Base-by-base conservation (phyloP, 2,888 invertebrate species). In the Pollenia angustigena region DNA sequence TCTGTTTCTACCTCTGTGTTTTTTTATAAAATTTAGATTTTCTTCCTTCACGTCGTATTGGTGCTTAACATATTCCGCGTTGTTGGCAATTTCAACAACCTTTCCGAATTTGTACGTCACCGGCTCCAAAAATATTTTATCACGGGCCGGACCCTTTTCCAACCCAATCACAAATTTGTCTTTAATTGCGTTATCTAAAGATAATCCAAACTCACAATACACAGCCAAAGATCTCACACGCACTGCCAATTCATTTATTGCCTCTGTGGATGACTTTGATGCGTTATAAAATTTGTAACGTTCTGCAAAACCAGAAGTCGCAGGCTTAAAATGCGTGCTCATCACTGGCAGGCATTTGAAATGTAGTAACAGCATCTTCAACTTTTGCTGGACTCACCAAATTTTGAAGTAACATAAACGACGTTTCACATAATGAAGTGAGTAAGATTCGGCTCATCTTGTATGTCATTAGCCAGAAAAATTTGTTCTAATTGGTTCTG, bases 91-190 rank as follows among this genome's bases (percentile, higher is more conserved):
- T 44, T 81, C 76, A 0, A 85, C 6, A 0, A 52, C 82, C 10
- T 78, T 83, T 42, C 78, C 58, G 11, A 82, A 80, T 6, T 62
- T 44, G 11, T 4, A 9, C 3, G 2, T 6, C n/a, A 62, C 54
- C 6, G 68, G 58, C 72, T 88, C 85, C 44, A 86, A 46, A 58
- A 88, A n/a, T n/a, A n/a, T n/a, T n/a, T n/a, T n/a, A n/a, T n/a
- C n/a, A n/a, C n/a, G n/a, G n/a, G n/a, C n/a, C n/a, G n/a, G n/a
- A 88, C 82, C 86, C 66, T 87, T 87, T 85, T 87, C 75, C 60
- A 86, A 40, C 10, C 83, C 80, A 69, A 86, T 86, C 12, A 83
- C 75, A 42, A 86, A 86, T 42, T 80, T 86, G 23, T 83, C 82
- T 2, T 75, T 40, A 23, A 86, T 50, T 0, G 71, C 75, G 7